Evolutionary conservation across 2,888 invertebrate genomes (phyloP), one percentile per base, ranked within the genome.

Genomic region (Caenorhabditis macrosperma): DNA sequence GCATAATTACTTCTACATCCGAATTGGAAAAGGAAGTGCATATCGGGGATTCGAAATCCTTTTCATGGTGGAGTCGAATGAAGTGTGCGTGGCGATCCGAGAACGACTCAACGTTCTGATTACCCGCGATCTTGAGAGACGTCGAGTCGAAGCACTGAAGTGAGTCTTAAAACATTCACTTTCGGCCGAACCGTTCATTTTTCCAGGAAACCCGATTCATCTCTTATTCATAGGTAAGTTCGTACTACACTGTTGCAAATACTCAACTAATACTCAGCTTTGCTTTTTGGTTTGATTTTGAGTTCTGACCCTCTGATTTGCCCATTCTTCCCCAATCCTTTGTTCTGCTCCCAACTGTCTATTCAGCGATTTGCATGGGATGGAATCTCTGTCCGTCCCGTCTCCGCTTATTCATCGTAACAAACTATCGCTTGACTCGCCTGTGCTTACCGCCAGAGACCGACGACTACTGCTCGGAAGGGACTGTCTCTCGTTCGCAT

Each of bases 1-100:
- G 7, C 88, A 87, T 35, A 81, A 79, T 26, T 88, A 81, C 52
- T 88, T 88, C 76, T 72, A 86, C 54, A 78, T 88, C 26, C 61
- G 83, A 33, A 81, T 88, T 54, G 88, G 88, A 2, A 66, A 85
- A 22, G 82, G 84, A 9, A 74, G 83, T 10, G 77, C 83, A 0
- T 81, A 82, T 64, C 86, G 86, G 12, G 77, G 80, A 10, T 83
- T 82, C 64, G 87, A 88, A 48, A 38, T 88, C 6, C 30, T 75
- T n/a, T 57, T 46, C 30, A 44, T 57, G 30, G 64, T 69, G 1
- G 79, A 80, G 5, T 35, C 48, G 7, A 5, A 44, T 4, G 75
- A 64, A 24, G 64, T 75, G 10, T 60, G 67, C 26, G 59, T 44
- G 2, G 64, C 64, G 28, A 80, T 80, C 15, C 44, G 59, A 41